Evolutionary conservation across 2,113 vertebrate species (phyloP), one percentile per base, ranked within the genome.

Genomic region (Rana temporaria): DNA sequence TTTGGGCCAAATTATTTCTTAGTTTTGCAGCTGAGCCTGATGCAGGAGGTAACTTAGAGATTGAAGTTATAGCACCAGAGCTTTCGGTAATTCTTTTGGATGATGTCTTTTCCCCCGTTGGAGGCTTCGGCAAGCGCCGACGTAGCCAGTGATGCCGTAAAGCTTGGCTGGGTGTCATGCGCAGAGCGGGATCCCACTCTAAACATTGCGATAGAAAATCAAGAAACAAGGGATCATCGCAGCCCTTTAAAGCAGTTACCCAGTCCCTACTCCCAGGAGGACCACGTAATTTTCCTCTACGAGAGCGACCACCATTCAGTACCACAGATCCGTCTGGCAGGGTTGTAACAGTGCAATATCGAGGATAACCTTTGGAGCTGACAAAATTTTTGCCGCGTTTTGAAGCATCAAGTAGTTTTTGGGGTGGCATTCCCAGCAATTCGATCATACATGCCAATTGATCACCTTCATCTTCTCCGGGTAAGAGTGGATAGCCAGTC

Each of bases 121-220:
- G 98, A 75, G 97, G 98, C 88, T 97, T 99, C 86, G 97, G 98
- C 89, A 99, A 92, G 19, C 98, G 92, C 88, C 97, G 93, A 91
- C 97, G 90, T 65, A 99, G 94, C 98, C 98, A 99, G 56, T 94
- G 94, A 86, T 99, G 98, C 78, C 97, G 92, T 48, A 99, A 91
- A 48, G 98, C 98, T 92, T 98, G 98, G 90, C 94, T 93, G 12
- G 98, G 98, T 17, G 95, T 97, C 96, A 99, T 96, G 67, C 98
- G 93, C 77, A 95, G 81, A 7, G 90, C 86, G 4, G 98, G 96
- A 93, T 99, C 98, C 98, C 98, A 99, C 85, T 98, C 98, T 88
- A 99, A 92, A 93, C 98, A 99, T 90, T 98, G 97, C 89, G 97
- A 97, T 48, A 99, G 95, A 90, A 99, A 99, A 94, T 99, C 98